Conservation (phyloP, 2,888 invertebrate genomes). For the Oligia strigilis region DNA sequence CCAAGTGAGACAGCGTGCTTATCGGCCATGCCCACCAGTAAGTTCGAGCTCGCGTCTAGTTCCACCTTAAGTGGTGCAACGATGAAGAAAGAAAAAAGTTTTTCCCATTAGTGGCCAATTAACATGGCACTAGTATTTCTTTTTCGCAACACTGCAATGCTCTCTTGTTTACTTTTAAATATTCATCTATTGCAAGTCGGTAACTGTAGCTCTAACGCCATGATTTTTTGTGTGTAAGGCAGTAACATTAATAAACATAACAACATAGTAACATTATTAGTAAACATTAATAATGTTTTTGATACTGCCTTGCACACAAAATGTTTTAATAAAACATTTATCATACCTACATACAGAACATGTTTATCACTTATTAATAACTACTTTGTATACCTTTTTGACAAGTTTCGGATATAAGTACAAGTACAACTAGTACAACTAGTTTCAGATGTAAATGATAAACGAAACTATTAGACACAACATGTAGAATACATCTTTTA, state of each 20-base stretch:
- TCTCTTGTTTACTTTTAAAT: constrained; percentile 9
- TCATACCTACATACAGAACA: not conserved
- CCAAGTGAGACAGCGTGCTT: not conserved
- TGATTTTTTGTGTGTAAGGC: not conserved
- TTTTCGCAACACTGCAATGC: not conserved
- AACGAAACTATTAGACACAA: not conserved
- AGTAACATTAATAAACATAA: too few relatives aligned
- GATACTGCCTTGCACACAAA: too few relatives aligned
- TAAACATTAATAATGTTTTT: not conserved
- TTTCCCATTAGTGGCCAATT: constrained; percentile 1
- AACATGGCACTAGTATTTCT: not conserved
- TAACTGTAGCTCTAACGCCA: not conserved
- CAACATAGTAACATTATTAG: too few relatives aligned
- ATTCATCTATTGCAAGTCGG: not conserved
- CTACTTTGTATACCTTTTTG: not conserved
- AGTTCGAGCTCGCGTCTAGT: too few relatives aligned
- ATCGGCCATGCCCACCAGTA: not conserved
- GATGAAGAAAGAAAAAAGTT: constrained; percentile 16
- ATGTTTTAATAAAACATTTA: not conserved
- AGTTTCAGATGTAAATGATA: not conserved
- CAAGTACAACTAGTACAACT: too few relatives aligned
- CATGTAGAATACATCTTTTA: not conserved
- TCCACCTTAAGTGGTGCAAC: not conserved
- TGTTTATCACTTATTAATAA: not conserved
- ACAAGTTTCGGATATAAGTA: too few relatives aligned